phyloP scores from a whole-genome alignment of 2,113 vertebrate genomes.

The Dipodomys ordii region DNA sequence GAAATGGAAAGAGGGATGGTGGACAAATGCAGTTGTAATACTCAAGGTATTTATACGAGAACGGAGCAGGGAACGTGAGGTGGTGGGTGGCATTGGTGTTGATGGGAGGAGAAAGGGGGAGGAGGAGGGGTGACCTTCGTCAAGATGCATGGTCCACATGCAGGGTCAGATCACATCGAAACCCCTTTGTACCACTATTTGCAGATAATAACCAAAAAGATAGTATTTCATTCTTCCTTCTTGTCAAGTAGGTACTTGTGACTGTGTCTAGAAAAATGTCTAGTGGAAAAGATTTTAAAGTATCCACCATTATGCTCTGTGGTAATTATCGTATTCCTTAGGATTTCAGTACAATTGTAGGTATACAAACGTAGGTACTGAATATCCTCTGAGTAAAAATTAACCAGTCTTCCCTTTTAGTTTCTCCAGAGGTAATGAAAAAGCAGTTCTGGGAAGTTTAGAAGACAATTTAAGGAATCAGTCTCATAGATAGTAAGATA shows the following conservation, averaged over 20 bases:
- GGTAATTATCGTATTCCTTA: neutral
- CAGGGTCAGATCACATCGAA: too few relatives aligned
- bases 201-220: too few relatives aligned
- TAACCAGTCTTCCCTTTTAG: neutral
- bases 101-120: too few relatives aligned
- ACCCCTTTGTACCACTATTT: too few relatives aligned
- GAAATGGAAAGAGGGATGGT: too few relatives aligned
- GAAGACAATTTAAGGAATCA: neutral
- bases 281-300: neutral
- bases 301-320: neutral
- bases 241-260: neutral
- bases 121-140: too few relatives aligned
- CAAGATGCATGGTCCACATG: too few relatives aligned
- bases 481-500: neutral
- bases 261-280: accelerated
- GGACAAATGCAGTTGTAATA: too few relatives aligned
- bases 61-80: too few relatives aligned
- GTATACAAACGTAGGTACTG: accelerated
- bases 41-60: too few relatives aligned
- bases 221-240: neutral
- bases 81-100: too few relatives aligned
- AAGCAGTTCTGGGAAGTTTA: neutral
- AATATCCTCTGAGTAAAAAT: neutral
- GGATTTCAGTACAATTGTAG: neutral
- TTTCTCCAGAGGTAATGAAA: neutral